Percentiles rank a stretch among this genome's conserved stretches.
Conservation (phyloP, 2,113 vertebrate species). For the Baryphthengus martii region DNA sequence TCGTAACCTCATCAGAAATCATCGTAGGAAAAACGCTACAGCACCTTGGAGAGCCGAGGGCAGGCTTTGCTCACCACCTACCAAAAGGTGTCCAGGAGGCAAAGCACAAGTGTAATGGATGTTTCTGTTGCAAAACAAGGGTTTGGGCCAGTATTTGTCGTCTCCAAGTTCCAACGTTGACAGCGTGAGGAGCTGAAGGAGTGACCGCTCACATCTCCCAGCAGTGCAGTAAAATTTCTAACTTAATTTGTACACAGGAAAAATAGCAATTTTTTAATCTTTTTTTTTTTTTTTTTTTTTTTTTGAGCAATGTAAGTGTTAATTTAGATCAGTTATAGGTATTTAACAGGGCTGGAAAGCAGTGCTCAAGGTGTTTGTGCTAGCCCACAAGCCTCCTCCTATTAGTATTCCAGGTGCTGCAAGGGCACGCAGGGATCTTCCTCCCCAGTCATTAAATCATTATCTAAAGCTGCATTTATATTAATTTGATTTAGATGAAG, state of each 20-base stretch:
- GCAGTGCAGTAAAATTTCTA: background rate
- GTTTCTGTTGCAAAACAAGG: background rate
- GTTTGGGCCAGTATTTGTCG: background rate
- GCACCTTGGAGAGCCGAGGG: background rate
- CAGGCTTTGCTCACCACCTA: background rate
- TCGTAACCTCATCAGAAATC: background rate
- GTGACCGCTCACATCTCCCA: background rate
- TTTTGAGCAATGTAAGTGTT: background rate
- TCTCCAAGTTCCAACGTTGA: background rate
- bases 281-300: too few relatives aligned
- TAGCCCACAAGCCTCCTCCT: background rate
- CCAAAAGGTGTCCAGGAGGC: background rate
- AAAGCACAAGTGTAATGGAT: rapidly evolving
- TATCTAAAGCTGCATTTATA: background rate
- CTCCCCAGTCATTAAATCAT: background rate
- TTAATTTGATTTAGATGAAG: background rate
- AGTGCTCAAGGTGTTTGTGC: background rate
- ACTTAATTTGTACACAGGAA: background rate
- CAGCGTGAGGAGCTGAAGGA: background rate
- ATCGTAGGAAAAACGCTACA: background rate
- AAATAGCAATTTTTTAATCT: background rate
- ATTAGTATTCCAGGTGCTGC: background rate
- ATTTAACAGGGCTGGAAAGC: background rate
- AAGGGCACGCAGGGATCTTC: background rate
- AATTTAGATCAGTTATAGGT: background rate